Percentiles rank a stretch among this genome's conserved stretches.
phyloP scores from a whole-genome alignment of 1,140 invertebrate genomes.

The Scaptomyza hsui region DNA sequence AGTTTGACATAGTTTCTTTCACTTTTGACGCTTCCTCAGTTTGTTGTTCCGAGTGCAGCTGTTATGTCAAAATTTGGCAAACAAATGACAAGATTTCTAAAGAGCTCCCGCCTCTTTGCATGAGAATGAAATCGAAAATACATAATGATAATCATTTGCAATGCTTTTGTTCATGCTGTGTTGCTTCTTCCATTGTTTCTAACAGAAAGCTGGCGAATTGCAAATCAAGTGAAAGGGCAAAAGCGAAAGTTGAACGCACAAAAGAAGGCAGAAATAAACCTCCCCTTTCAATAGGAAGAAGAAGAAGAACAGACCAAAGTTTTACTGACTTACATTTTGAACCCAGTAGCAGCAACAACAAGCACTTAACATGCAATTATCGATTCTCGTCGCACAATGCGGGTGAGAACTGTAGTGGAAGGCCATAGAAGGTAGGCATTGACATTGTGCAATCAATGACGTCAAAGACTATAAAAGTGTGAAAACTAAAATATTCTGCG shows the following conservation, averaged over 20 bases:
- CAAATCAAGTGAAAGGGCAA: conserved; percentile 62
- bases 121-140: conserved; percentile 33
- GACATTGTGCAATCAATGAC: conserved; percentile 62
- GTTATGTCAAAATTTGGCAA: conserved; percentile 61
- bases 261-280: conserved; percentile 12
- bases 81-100: conserved; percentile 30
- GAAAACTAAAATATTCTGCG: not conserved
- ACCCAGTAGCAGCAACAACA: not conserved
- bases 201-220: conserved; percentile 11
- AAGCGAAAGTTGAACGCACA: conserved; percentile 54
- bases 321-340: conserved; percentile 47
- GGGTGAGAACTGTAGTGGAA: conserved; percentile 23
- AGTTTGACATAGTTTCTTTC: conserved; percentile 65
- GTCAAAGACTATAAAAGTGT: conserved; percentile 35
- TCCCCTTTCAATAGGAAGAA: not conserved
- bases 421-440: conserved; percentile 16
- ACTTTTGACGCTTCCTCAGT: conserved; percentile 47
- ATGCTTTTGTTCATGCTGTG: conserved; percentile 29
- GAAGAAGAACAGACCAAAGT: conserved; percentile 17
- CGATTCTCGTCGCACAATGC: conserved; percentile 58
- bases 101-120: not conserved
- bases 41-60: conserved; percentile 33
- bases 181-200: conserved; percentile 4
- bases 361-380: conserved; percentile 66
- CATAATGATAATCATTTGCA: conserved; percentile 32